These are phyloP conservation scores for Drosophila asahinai DNA, from an alignment of 1,140 invertebrate species.

Conservation along the genomic window DNA sequence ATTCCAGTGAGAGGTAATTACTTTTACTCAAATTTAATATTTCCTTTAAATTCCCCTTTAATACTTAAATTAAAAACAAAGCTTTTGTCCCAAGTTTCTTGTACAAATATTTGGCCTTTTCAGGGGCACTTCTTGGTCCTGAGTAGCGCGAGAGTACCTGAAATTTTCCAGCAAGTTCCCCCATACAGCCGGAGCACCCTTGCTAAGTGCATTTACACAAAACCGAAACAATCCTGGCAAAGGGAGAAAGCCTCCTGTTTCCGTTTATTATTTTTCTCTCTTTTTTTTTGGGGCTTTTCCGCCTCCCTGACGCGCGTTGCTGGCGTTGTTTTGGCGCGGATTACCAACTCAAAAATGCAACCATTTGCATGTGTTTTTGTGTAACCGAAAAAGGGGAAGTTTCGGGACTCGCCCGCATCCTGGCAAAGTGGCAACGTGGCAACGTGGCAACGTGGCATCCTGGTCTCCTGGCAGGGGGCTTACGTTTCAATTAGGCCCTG, in stretches of 20 bases:
- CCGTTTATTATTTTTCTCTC: slow-evolving; percentile 8
- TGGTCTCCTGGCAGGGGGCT: slow-evolving; percentile 38
- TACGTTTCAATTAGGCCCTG: slow-evolving; percentile 67
- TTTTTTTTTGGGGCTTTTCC: background rate
- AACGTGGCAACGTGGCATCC: background rate
- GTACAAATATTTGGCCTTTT: background rate
- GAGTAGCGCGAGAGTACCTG: slow-evolving; percentile 4
- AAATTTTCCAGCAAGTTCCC: background rate
- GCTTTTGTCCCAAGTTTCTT: background rate
- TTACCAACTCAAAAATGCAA: slow-evolving; percentile 69
- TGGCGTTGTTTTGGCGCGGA: slow-evolving; percentile 52
- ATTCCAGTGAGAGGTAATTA: no score
- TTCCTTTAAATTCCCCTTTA: background rate
- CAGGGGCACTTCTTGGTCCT: background rate
- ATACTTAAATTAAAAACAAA: background rate
- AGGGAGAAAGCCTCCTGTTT: slow-evolving; percentile 21
- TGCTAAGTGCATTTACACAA: slow-evolving; percentile 28
- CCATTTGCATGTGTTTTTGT: slow-evolving; percentile 36
- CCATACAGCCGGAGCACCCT: slow-evolving; percentile 9
- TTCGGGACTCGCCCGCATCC: slow-evolving; percentile 30
- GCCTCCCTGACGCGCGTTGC: slow-evolving; percentile 6
- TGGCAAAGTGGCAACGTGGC: background rate
- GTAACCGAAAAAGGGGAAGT: slow-evolving; percentile 23
- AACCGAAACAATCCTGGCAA: slow-evolving; percentile 26
- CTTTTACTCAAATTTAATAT: no score